phyloP scores from a whole-genome alignment of 1,140 invertebrate species.

The Trichomalopsis sarcophagae region DNA sequence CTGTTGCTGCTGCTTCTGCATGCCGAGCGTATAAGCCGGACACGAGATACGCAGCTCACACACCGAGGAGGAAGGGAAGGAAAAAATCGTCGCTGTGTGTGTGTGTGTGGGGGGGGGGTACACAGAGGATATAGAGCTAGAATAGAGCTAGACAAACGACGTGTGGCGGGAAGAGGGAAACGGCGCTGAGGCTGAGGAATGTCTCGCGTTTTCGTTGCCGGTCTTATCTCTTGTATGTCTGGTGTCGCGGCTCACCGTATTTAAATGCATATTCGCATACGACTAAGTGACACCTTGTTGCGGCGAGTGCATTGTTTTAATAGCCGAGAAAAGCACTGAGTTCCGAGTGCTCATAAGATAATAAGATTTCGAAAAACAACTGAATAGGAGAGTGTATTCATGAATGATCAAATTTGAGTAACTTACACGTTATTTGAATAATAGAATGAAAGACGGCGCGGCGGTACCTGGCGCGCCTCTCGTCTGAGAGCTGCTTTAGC shows the following conservation, averaged over 20 bases:
- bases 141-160: background rate
- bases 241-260: no score
- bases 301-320: background rate
- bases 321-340: background rate
- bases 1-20: background rate
- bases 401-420: background rate
- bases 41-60: background rate
- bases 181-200: background rate
- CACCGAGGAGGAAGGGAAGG: background rate
- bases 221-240: background rate
- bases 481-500: background rate
- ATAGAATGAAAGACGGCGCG: background rate
- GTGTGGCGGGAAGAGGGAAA: no score
- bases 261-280: no score
- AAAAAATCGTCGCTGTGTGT: background rate
- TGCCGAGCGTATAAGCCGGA: background rate
- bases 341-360: background rate
- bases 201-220: background rate
- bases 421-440: background rate
- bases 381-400: background rate
- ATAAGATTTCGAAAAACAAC: background rate
- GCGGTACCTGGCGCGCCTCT: background rate
- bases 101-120: no score
- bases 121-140: no score
- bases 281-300: background rate